Conservation (phyloP, 2,113 vertebrate genomes). For the Myotis lucifugus region DNA sequence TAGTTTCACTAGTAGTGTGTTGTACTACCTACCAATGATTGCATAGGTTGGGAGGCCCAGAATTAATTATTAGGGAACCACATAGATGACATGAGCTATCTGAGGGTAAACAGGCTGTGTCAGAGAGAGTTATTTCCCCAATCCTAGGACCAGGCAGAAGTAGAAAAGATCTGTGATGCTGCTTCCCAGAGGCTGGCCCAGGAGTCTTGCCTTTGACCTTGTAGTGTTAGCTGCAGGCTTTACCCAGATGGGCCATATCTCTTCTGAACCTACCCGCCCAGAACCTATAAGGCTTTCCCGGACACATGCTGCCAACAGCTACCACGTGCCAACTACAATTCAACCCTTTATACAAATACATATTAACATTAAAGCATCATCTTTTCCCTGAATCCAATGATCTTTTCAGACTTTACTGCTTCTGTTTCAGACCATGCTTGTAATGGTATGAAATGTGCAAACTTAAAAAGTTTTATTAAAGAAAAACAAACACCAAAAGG, state of each 20-base stretch:
- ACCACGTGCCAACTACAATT: not conserved
- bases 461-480: not conserved
- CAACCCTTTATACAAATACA: not conserved
- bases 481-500: not conserved
- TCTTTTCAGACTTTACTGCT: not conserved
- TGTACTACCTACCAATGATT: not conserved
- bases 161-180: not conserved
- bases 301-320: not conserved
- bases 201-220: not conserved
- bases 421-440: not conserved
- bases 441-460: not conserved
- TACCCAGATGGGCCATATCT: no score
- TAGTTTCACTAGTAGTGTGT: not conserved
- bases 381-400: not conserved
- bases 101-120: not conserved
- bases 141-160: not conserved
- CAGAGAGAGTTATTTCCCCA: not conserved
- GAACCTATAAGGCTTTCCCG: not conserved
- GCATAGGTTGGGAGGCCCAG: not conserved
- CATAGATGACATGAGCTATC: not conserved
- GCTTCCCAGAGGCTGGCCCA: not conserved
- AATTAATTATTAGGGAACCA: not conserved
- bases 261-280: not conserved
- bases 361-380: not conserved
- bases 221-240: not conserved